Percentiles rank a stretch among this genome's conserved stretches.
These are phyloP conservation scores for Myotis brandtii DNA, from an alignment of 2,113 vertebrate species.

Conservation along the genomic window DNA sequence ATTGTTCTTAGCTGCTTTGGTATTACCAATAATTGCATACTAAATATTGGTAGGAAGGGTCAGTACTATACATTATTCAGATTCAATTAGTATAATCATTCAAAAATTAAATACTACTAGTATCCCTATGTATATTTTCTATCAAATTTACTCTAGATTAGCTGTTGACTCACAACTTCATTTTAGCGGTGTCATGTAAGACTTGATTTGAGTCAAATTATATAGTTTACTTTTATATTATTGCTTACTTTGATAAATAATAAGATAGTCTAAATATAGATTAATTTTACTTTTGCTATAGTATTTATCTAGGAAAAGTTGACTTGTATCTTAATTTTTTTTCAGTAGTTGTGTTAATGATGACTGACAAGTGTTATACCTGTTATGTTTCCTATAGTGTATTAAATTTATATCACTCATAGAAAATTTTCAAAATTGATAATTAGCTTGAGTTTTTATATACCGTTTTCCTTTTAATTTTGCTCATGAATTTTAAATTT, in stretches of 20 bases:
- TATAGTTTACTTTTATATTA: constrained; percentile 1
- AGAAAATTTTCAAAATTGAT: constrained; percentile 3
- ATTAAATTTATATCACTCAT: constrained; percentile 8
- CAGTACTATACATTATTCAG: constrained; percentile 12
- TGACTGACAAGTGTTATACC: background rate
- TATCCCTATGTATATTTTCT: background rate
- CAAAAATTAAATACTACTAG: background rate
- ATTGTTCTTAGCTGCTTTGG: background rate
- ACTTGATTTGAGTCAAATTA: constrained; percentile 26
- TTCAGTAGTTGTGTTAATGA: constrained; percentile 5
- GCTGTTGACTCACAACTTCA: constrained; percentile 10
- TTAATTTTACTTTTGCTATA: constrained; percentile 30
- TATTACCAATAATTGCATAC: background rate
- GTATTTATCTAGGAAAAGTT: background rate
- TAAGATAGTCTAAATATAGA: constrained; percentile 29
- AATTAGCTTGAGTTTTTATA: constrained; percentile 31
- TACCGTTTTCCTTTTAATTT: constrained; percentile 35
- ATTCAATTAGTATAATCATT: background rate
- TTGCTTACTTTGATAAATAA: constrained; percentile 21
- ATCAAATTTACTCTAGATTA: background rate
- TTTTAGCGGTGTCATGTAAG: constrained; percentile 5
- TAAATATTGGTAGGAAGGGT: background rate
- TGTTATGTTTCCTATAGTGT: background rate
- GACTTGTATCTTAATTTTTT: constrained; percentile 52
- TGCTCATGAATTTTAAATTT: constrained; percentile 52